Evolutionary conservation across 2,113 vertebrate species (phyloP), one percentile per base, ranked within the genome.

Genomic region (Pseudopipra pipra): DNA sequence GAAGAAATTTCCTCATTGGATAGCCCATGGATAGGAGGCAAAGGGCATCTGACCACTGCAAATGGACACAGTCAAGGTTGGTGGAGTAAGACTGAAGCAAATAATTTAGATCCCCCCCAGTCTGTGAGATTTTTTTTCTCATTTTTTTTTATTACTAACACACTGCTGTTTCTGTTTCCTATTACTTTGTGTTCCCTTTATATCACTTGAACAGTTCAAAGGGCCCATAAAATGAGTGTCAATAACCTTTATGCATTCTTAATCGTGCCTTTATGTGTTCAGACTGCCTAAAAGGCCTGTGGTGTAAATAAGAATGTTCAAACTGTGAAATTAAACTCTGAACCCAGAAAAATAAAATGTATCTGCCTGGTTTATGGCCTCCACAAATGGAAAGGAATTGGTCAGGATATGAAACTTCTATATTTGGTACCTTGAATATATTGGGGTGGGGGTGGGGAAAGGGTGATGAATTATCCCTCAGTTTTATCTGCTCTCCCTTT

Each of bases 261-360:
- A 75, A 75, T 89, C 6, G 0, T 44, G 63, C 31, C 52, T 89
- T 81, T 71, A 85, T 51, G 22, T 68, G 18, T 59, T 91, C 78
- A 72, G 47, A 81, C 70, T 41, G 9, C 30, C 18, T 75, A 67
- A 84, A 84, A 84, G 28, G 33, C 6, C 51, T 73, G 39, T 31
- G 24, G 12, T 43, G 72, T 46, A 73, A 93, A 88, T 83, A 80
- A 95, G 67, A 68, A 86, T 14, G 80, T n/a, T 23, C 44, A 78
- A 92, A 72, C 65, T 68, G 22, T 81, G 80, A 93, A 89, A 95
- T 93, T 63, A 75, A 92, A 81, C 8, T 35, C 43, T 52, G 23
- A 86, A 47, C 8, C 47, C 27, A 54, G 24, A 4, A 49, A 74
- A n/a, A 52, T 2, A 31, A 77, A 66, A 52, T n/a, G 23, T 15